Evolutionary conservation across 2,797 vertebrate genomes (phyloP).

Genomic region (Neopelma chrysocephalum): DNA sequence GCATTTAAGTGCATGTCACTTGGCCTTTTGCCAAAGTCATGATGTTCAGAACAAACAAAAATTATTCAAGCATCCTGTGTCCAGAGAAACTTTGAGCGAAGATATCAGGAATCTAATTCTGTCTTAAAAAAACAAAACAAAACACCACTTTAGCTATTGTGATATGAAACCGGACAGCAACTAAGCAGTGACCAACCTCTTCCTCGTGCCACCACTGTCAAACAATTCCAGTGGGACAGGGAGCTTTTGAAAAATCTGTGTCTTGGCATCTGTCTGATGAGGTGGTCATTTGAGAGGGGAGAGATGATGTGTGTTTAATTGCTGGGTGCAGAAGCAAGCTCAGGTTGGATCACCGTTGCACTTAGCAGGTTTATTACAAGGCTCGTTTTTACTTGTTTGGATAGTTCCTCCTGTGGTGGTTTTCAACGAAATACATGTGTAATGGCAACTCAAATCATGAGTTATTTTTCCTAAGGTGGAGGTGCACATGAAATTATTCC

Average conservation of each 20-base stretch:
- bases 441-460: neutral
- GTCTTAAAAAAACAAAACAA: neutral
- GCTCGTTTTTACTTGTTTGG: neutral
- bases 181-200: neutral
- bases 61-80: neutral
- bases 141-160: fast-evolving
- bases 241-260: neutral
- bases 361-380: neutral
- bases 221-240: fast-evolving
- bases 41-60: neutral
- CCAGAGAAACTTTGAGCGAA: neutral
- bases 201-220: neutral
- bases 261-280: neutral
- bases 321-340: neutral
- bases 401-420: neutral
- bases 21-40: neutral
- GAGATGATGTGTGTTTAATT: neutral
- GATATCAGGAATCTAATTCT: neutral
- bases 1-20: neutral
- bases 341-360: neutral
- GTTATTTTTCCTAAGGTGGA: neutral
- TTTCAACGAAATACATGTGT: neutral
- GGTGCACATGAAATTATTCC: neutral
- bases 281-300: neutral
- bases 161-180: neutral